Evolutionary conservation across 2,888 invertebrate genomes (phyloP).

Genomic region (Cyrtodaria siliqua): DNA sequence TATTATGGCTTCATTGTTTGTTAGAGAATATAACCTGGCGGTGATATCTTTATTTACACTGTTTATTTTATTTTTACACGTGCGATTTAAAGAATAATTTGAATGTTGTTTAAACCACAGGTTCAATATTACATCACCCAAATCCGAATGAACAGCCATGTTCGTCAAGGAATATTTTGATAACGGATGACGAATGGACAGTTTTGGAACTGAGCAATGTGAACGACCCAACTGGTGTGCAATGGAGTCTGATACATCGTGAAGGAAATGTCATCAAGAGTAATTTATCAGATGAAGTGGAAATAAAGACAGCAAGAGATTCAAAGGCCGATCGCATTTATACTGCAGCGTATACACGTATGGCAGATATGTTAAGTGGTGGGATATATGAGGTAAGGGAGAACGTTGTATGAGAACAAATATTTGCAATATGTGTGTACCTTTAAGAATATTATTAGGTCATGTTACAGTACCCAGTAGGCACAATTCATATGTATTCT

Average conservation of each 20-base stretch:
- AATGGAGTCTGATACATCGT: constrained; percentile 57
- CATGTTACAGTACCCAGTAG: no score
- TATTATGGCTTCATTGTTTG: no score
- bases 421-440: no score
- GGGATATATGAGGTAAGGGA: constrained; percentile 66
- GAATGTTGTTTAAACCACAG: constrained; percentile 23
- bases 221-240: constrained; percentile 53
- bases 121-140: constrained; percentile 41
- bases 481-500: no score
- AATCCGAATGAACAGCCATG: constrained; percentile 24
- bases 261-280: constrained; percentile 45
- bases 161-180: constrained; percentile 24
- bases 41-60: no score
- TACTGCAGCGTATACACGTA: constrained; percentile 55
- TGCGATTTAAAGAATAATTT: no score
- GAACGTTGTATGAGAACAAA: no score
- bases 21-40: no score
- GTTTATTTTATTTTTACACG: no score
- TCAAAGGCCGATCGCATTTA: constrained; percentile 48
- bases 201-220: constrained; percentile 42
- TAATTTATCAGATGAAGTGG: constrained; percentile 43
- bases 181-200: constrained; percentile 46
- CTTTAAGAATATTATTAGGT: no score
- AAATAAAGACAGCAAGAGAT: constrained; percentile 56
- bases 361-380: constrained; percentile 60